Percentiles rank a stretch among this genome's conserved stretches.
phyloP scores from a whole-genome alignment of 2,888 invertebrate species.

The Xylocampa areola region DNA sequence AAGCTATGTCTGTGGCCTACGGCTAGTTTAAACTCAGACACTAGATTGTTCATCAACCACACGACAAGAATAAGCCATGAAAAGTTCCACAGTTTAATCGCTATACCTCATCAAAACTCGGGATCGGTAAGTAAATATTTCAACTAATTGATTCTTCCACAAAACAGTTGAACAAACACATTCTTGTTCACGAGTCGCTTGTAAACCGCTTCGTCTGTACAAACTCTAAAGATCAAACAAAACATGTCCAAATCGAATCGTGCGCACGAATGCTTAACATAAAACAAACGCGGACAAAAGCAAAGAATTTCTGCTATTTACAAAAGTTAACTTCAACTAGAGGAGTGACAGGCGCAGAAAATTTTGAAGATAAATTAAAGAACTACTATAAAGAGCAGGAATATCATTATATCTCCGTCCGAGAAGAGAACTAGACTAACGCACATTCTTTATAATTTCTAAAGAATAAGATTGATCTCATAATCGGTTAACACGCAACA shows the following conservation, averaged over 20 bases:
- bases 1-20: no score
- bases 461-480: no score
- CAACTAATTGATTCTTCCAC: slow-evolving; percentile 30
- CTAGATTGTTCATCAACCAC: no score
- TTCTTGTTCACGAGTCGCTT: slow-evolving; percentile 17
- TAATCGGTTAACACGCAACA: no score
- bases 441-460: neutral
- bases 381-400: slow-evolving; percentile 45
- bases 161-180: slow-evolving; percentile 20
- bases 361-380: slow-evolving; percentile 68
- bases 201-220: slow-evolving; percentile 16
- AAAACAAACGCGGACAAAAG: slow-evolving; percentile 55
- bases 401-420: slow-evolving; percentile 20
- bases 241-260: slow-evolving; percentile 39
- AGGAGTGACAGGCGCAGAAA: slow-evolving; percentile 73
- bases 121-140: slow-evolving; percentile 13
- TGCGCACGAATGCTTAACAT: slow-evolving; percentile 50
- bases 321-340: slow-evolving; percentile 30
- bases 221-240: slow-evolving; percentile 45
- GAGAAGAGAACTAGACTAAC: neutral
- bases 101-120: no score
- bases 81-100: no score
- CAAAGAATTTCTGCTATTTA: slow-evolving; percentile 54
- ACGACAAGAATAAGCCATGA: no score
- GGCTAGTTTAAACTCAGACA: no score